phyloP scores from a whole-genome alignment of 2,113 vertebrate species.

The Charadrius vociferus region DNA sequence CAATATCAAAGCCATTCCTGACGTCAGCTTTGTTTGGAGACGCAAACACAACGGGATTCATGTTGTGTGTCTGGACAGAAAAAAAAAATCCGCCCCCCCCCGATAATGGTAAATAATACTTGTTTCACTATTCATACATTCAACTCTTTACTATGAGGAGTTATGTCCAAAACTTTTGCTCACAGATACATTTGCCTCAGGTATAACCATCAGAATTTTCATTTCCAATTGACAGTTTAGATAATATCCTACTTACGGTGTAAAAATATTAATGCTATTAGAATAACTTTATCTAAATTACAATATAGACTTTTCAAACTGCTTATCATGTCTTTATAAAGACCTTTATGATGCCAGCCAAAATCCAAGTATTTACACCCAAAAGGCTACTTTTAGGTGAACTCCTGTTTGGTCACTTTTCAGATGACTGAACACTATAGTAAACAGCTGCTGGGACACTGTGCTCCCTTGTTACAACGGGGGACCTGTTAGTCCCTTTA shows the following conservation, averaged over 20 bases:
- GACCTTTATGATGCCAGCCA: not conserved
- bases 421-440: constrained; percentile 28
- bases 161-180: not conserved
- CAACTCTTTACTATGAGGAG: not conserved
- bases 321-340: not conserved
- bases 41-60: not conserved
- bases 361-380: constrained; percentile 11
- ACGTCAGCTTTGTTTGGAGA: not conserved
- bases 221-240: not conserved
- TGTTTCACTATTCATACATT: not conserved
- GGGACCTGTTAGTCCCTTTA: constrained; percentile 16
- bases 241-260: not conserved
- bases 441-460: constrained; percentile 19
- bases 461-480: constrained; percentile 31
- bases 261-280: constrained; percentile 48
- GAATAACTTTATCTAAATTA: constrained; percentile 42
- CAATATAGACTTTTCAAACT: constrained; percentile 29
- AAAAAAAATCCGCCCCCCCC: not conserved
- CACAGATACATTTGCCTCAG: not conserved
- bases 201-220: not conserved
- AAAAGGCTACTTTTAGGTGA: constrained; percentile 25
- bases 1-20: not conserved
- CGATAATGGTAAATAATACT: not conserved
- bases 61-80: not conserved
- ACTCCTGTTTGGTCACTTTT: constrained; percentile 50